phyloP scores from a whole-genome alignment of 2,888 invertebrate genomes.

The Branchipolynoe longqiensis region DNA sequence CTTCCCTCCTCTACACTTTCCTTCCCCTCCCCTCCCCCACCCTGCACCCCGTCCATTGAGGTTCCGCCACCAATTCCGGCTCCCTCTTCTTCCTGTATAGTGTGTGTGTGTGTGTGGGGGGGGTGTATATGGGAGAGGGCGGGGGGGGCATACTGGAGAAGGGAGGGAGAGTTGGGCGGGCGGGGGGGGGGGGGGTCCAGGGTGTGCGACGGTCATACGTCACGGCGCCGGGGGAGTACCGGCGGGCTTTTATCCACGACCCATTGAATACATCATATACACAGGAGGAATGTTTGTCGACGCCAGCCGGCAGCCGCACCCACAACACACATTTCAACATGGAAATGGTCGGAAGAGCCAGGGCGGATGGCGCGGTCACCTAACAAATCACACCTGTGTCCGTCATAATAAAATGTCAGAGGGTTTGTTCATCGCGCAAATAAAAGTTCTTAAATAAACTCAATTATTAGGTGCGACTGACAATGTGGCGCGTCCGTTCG shows the following conservation, averaged over 20 bases:
- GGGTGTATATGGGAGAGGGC: no score
- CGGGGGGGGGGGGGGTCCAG: background rate
- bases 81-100: no score
- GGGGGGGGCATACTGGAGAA: background rate
- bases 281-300: background rate
- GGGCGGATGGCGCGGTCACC: background rate
- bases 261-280: slow-evolving; percentile 23
- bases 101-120: no score
- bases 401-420: no score
- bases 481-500: no score
- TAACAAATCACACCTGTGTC: no score
- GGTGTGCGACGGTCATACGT: background rate
- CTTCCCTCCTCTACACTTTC: no score
- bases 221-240: background rate
- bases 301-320: background rate
- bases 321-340: slow-evolving; percentile 1
- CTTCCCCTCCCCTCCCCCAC: background rate
- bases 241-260: background rate
- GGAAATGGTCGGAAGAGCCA: background rate
- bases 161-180: background rate
- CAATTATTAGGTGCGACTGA: no score
- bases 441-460: no score
- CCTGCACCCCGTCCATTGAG: background rate
- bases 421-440: no score
- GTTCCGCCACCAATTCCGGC: no score